A percentile compares a stretch with the other conserved stretches of the same genome.
Evolutionary conservation across 2,888 invertebrate species (phyloP).

Genomic region (Mycalesis mineus): DNA sequence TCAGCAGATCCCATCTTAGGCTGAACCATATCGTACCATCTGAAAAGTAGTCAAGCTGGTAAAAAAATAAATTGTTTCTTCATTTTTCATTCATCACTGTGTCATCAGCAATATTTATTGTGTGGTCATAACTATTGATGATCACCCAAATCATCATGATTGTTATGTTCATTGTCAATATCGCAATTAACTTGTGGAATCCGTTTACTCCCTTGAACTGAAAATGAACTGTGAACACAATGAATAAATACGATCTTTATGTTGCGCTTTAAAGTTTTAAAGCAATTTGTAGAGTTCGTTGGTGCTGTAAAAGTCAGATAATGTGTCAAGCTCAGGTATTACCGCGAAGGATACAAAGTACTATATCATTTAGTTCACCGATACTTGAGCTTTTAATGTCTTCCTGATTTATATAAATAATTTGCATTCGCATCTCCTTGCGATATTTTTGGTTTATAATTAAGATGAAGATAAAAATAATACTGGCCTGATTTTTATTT

Average conservation of each 20-base stretch:
- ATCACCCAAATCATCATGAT: constrained; percentile 34
- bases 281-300: neutral
- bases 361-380: neutral
- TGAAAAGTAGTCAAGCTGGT: neutral
- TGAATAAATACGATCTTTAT: neutral
- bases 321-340: neutral
- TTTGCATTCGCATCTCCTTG: neutral
- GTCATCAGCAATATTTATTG: neutral
- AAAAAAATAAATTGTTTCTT: neutral
- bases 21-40: neutral
- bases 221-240: constrained; percentile 6
- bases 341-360: neutral
- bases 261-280: neutral
- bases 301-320: neutral
- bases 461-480: neutral
- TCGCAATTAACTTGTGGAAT: constrained; percentile 44
- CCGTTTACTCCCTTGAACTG: constrained; percentile 30
- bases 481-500: no score
- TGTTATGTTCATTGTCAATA: constrained; percentile 51
- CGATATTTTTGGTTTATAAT: neutral
- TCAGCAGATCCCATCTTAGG: neutral
- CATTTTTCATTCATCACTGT: neutral
- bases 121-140: neutral
- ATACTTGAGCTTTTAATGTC: neutral
- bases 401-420: neutral